Base-by-base conservation (phyloP, 2,888 invertebrate genomes). In the Periphyllus acericola region DNA sequence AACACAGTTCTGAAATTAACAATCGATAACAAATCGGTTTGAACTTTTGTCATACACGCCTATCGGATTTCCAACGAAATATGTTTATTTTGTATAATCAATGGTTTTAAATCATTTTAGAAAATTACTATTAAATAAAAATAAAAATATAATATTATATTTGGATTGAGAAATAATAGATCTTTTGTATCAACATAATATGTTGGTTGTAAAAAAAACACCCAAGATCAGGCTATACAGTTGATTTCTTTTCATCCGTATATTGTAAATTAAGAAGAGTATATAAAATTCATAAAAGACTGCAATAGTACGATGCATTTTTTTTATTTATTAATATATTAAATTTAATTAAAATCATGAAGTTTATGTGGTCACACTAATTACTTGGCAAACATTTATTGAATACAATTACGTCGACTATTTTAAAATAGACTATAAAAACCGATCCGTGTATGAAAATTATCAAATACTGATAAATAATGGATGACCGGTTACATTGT, bases 361-460 rank as follows among this genome's bases (percentile, higher is more conserved):
- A 14, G 11, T 2, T 46, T 1, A 14, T 46, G 46, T 46, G 46
- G 14, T 14, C 14, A 14, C 14, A n/a, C n/a, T n/a, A n/a, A n/a
- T n/a, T n/a, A n/a, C n/a, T n/a, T n/a, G n/a, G n/a, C n/a, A n/a
- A n/a, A n/a, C n/a, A 46, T 46, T 14, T 11, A 3, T 2, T 46
- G 14, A 46, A 46, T 36, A 34, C 21, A 74, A 74, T 25, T 36
- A 71, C 14, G 5, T 71, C 29, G 68, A n/a, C 25, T 82, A 0
- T n/a, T 80, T 25, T 25, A 32, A 29, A 1, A 9, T 66, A 66
- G 66, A 14, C 66, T n/a, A n/a, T n/a, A 29, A 80, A 81, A 71
- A 82, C 81, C 32, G 40, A 14, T 82, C 40, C 46, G 32, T 40
- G 40, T 52, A 68, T 71, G 81, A 82, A 82, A 82, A 82, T 46